A percentile compares a stretch with the other conserved stretches of the same genome.
Conservation (phyloP, 2,888 invertebrate genomes). For the Pyralis farinalis region DNA sequence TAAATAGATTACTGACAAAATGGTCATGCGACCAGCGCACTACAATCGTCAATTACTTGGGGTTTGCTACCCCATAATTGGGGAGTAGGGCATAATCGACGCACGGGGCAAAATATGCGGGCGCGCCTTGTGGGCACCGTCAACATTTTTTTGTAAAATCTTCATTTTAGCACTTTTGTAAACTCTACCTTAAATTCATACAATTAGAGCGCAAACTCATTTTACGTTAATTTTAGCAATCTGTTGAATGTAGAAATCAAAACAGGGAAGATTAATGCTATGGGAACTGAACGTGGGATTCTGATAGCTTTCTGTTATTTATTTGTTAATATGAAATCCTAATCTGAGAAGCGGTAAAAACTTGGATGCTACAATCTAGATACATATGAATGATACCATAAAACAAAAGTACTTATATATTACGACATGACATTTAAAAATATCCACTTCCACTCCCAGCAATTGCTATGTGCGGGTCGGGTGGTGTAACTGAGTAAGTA, state of each 20-base stretch:
- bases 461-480: background rate
- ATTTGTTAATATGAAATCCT: background rate
- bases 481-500: slow-evolving; percentile 16
- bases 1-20: too few species aligned
- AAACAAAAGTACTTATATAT: too few species aligned
- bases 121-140: slow-evolving; percentile 38
- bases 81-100: slow-evolving; percentile 41
- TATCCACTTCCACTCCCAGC: slow-evolving; percentile 18
- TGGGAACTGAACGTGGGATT: slow-evolving; percentile 63
- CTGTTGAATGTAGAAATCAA: slow-evolving; percentile 62
- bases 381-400: too few species aligned
- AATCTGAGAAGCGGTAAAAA: too few species aligned
- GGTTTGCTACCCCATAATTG: slow-evolving; percentile 47
- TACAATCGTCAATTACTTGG: slow-evolving; percentile 38
- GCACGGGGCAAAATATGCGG: slow-evolving; percentile 64
- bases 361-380: too few species aligned
- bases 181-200: background rate
- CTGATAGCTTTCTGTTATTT: slow-evolving; percentile 33
- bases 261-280: slow-evolving; percentile 67
- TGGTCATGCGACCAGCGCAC: slow-evolving; percentile 31
- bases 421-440: too few species aligned
- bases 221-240: slow-evolving; percentile 44
- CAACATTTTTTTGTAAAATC: slow-evolving; percentile 40
- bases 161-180: background rate
- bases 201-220: slow-evolving; percentile 18